These are phyloP conservation scores for Diorhabda elongata DNA, from an alignment of 1,140 invertebrate genomes.

Conservation along the genomic window DNA sequence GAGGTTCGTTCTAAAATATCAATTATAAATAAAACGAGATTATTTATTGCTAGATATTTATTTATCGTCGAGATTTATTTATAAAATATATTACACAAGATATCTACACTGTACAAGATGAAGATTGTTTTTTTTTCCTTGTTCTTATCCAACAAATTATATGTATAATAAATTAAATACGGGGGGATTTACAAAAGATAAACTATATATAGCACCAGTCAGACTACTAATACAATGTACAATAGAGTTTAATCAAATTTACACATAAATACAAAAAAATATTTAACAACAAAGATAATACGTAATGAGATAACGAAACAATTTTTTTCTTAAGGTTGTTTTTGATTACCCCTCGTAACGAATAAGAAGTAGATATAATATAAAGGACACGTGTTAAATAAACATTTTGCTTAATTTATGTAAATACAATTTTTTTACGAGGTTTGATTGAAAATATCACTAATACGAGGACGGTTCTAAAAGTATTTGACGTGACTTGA, in stretches of 20 bases:
- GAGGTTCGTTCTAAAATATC: neutral
- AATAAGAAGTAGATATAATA: too few species aligned
- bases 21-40: conserved; percentile 16
- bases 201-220: conserved; percentile 47
- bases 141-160: conserved; percentile 30
- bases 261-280: conserved; percentile 38
- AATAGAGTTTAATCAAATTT: conserved; percentile 33
- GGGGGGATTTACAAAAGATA: conserved; percentile 37
- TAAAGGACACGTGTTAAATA: too few species aligned
- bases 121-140: conserved; percentile 27
- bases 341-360: too few species aligned
- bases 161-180: conserved; percentile 41
- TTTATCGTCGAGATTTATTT: conserved; percentile 45
- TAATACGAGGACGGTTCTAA: too few species aligned
- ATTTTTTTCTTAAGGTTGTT: too few species aligned
- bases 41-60: conserved; percentile 44
- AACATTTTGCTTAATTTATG: too few species aligned
- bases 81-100: conserved; percentile 50
- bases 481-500: too few species aligned
- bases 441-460: too few species aligned
- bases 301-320: neutral
- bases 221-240: conserved; percentile 41
- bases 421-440: too few species aligned
- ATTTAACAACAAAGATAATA: conserved; percentile 18
- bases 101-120: conserved; percentile 48